Conservation (phyloP, 2,113 vertebrate species). For the Eleginops maclovinus region DNA sequence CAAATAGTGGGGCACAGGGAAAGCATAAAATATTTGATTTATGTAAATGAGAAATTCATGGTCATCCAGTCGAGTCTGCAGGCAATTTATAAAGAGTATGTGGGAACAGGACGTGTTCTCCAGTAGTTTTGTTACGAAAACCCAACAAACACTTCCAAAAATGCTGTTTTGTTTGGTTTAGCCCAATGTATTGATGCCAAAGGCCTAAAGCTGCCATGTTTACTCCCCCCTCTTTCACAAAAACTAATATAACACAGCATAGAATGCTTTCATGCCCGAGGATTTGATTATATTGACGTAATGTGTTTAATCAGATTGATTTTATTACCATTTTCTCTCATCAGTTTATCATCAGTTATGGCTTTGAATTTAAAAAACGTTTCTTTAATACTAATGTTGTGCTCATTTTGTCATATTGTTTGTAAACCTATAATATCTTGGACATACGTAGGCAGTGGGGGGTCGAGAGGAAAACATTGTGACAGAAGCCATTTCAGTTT, state of each 20-base stretch:
- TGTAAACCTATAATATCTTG: slow-evolving; percentile 44
- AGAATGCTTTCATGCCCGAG: slow-evolving; percentile 29
- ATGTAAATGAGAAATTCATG: background rate
- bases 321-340: slow-evolving; percentile 35
- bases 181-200: slow-evolving; percentile 17
- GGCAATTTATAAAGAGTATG: background rate
- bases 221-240: background rate
- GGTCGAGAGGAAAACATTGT: slow-evolving; percentile 57
- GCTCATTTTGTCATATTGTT: slow-evolving; percentile 20
- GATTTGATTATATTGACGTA: slow-evolving; percentile 46
- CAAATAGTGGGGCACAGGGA: background rate
- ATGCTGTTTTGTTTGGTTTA: slow-evolving; percentile 32
- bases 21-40: slow-evolving; percentile 28
- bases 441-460: slow-evolving; percentile 23
- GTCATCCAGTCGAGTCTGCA: slow-evolving; percentile 4
- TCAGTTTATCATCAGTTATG: slow-evolving; percentile 15
- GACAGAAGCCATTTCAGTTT: slow-evolving; percentile 56
- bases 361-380: slow-evolving; percentile 11
- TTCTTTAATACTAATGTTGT: slow-evolving; percentile 14
- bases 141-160: slow-evolving; percentile 8
- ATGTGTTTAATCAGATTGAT: slow-evolving; percentile 46
- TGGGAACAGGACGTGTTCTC: slow-evolving; percentile 1
- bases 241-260: slow-evolving; percentile 23
- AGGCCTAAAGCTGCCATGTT: slow-evolving; percentile 16
- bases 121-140: slow-evolving; percentile 17